Conservation (phyloP, 2,113 vertebrate species). For the Phylloscopus trochilus region DNA sequence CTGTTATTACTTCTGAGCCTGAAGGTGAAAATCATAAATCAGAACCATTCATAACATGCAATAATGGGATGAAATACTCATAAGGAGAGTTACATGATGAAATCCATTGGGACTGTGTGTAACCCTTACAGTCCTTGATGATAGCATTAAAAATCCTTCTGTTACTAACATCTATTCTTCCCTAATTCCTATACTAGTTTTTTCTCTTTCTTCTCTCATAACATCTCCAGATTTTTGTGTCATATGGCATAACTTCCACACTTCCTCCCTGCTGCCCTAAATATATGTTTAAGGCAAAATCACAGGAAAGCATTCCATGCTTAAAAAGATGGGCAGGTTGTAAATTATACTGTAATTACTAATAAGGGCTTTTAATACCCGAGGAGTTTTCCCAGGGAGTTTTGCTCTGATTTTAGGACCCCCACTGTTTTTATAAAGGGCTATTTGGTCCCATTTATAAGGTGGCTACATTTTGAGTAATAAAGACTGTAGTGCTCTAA, state of each 20-base stretch:
- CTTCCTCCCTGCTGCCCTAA: neutral
- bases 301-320: neutral
- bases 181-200: neutral
- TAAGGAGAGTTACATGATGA: neutral
- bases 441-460: constrained; percentile 10
- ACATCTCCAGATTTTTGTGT: neutral
- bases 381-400: neutral
- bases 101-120: neutral
- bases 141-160: neutral
- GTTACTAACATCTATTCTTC: neutral
- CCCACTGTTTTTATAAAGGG: constrained; percentile 5
- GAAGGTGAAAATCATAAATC: constrained; percentile 48
- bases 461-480: neutral
- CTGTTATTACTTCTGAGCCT: constrained; percentile 48
- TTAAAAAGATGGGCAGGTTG: constrained; percentile 37
- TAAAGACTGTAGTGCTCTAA: neutral
- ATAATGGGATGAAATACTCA: constrained; percentile 34
- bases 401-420: constrained; percentile 32
- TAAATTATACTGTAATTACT: constrained; percentile 30
- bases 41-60: constrained; percentile 26
- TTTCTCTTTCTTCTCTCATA: neutral
- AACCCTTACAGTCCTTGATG: neutral
- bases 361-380: constrained; percentile 20
- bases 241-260: neutral
- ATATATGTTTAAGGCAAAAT: constrained; percentile 25